phyloP scores from a whole-genome alignment of 1,140 invertebrate species.

The Danaus melanippus region DNA sequence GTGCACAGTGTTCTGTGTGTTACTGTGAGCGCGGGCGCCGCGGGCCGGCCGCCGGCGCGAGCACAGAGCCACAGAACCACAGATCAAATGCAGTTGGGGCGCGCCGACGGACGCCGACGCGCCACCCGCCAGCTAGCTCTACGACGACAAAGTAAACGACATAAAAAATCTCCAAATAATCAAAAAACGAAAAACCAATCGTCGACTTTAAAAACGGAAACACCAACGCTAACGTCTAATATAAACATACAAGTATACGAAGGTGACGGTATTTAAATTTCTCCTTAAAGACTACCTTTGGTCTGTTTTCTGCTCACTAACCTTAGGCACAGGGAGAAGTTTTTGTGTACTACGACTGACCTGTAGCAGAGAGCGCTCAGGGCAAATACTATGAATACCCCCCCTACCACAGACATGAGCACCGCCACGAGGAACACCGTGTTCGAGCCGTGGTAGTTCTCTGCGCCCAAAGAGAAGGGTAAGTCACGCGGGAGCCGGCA shows the following conservation, averaged over 20 bases:
- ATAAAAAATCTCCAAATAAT: constrained; percentile 57
- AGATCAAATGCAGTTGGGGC: constrained; percentile 69
- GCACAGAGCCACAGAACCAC: constrained; percentile 59
- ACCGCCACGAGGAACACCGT: constrained; percentile 96
- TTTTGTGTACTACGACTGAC: constrained; percentile 98
- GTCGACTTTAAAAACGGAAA: constrained; percentile 66
- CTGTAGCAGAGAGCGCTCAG: constrained; percentile 99
- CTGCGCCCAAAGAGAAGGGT: constrained; percentile 74
- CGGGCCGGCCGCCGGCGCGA: constrained; percentile 49
- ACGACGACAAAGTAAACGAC: constrained; percentile 65
- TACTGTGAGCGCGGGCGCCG: constrained; percentile 23
- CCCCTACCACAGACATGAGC: constrained; percentile 98
- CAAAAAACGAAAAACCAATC: constrained; percentile 61
- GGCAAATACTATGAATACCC: constrained; percentile 98
- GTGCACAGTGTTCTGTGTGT: constrained; percentile 34
- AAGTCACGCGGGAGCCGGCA: constrained; percentile 39
- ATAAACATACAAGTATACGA: constrained; percentile 70
- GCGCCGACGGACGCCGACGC: constrained; percentile 25
- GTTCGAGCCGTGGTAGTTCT: constrained; percentile 95
- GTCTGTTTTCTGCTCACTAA: constrained; percentile 89
- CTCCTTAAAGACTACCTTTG: constrained; percentile 76
- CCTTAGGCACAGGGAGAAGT: constrained; percentile 97
- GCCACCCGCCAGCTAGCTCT: constrained; percentile 65
- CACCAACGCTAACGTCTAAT: constrained; percentile 69
- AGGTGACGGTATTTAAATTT: constrained; percentile 69